Conservation (phyloP, 2,113 vertebrate species). For the Thalassoma bifasciatum region DNA sequence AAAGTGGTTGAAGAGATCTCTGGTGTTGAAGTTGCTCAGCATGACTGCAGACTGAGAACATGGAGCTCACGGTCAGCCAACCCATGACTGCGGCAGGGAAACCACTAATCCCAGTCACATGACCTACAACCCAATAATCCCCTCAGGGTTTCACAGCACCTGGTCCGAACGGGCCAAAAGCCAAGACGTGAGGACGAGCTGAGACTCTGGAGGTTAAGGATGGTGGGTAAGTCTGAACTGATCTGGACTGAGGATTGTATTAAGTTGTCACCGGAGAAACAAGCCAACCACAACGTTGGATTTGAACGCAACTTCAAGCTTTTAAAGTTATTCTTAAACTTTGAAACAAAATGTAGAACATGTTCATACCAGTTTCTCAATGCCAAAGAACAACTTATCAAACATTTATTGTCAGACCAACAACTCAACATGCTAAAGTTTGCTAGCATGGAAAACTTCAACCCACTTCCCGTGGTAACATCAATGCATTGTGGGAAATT, state of each 20-base stretch:
- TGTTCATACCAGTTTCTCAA: no score
- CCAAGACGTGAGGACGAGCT: constrained; percentile 51
- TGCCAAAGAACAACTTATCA: no score
- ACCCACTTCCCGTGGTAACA: no score
- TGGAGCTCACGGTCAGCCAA: constrained; percentile 66
- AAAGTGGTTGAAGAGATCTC: constrained; percentile 84
- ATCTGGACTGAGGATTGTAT: constrained; percentile 18
- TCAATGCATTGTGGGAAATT: no score
- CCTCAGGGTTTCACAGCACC: constrained; percentile 72
- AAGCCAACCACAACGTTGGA: not conserved
- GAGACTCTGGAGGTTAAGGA: constrained; percentile 27
- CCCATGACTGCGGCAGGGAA: constrained; percentile 77
- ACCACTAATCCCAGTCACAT: constrained; percentile 85
- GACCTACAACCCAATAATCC: constrained; percentile 82
- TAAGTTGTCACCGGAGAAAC: not conserved
- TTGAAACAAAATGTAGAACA: no score
- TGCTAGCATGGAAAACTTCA: no score
- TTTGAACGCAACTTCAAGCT: not conserved
- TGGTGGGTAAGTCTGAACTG: constrained; percentile 4
- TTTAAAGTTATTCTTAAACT: not conserved
- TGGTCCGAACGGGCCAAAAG: constrained; percentile 69
- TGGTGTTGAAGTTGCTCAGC: constrained; percentile 85
- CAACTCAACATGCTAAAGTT: no score
- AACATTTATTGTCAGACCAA: no score
- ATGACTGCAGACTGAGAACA: constrained; percentile 77